A percentile compares a stretch with the other conserved stretches of the same genome.
phyloP scores from a whole-genome alignment of 2,797 vertebrate genomes.

The Lacerta bilineata region DNA sequence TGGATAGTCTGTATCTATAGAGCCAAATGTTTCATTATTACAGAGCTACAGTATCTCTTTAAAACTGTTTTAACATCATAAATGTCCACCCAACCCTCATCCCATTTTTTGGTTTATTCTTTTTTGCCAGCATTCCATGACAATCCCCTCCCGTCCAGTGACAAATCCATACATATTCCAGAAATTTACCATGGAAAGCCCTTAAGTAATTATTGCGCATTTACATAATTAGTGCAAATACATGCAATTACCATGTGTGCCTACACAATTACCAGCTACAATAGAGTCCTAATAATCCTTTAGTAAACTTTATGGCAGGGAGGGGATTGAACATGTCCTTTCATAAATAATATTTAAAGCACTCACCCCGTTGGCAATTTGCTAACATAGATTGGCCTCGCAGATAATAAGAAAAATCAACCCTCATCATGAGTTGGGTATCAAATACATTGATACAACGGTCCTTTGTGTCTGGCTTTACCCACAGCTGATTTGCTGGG shows the following conservation, averaged over 20 bases:
- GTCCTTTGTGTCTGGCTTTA: not conserved
- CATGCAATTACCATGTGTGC: conserved; percentile 78
- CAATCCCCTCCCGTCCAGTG: conserved; percentile 64
- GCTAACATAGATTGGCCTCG: not conserved
- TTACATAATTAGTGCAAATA: conserved; percentile 79
- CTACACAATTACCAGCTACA: conserved; percentile 79
- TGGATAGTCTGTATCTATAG: not conserved
- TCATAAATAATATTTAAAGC: conserved; percentile 46
- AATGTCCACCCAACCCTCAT: not conserved
- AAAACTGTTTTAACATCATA: not conserved
- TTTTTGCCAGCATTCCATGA: conserved; percentile 48
- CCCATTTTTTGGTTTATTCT: not conserved
- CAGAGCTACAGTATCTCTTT: not conserved
- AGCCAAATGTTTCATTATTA: not conserved
- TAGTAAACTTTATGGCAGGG: conserved; percentile 70
- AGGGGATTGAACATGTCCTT: conserved; percentile 14
- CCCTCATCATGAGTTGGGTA: not conserved
- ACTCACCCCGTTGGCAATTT: conserved; percentile 29
- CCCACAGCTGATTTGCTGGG: not conserved
- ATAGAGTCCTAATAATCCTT: conserved; percentile 76
- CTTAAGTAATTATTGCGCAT: conserved; percentile 77
- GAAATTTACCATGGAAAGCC: conserved; percentile 77
- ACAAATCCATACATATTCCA: conserved; percentile 74
- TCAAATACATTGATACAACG: conserved; percentile 20
- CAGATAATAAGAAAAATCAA: not conserved